Percentiles rank a stretch among this genome's conserved stretches.
Conservation (phyloP, 2,888 invertebrate genomes). For the Lasioglossum malachurum region DNA sequence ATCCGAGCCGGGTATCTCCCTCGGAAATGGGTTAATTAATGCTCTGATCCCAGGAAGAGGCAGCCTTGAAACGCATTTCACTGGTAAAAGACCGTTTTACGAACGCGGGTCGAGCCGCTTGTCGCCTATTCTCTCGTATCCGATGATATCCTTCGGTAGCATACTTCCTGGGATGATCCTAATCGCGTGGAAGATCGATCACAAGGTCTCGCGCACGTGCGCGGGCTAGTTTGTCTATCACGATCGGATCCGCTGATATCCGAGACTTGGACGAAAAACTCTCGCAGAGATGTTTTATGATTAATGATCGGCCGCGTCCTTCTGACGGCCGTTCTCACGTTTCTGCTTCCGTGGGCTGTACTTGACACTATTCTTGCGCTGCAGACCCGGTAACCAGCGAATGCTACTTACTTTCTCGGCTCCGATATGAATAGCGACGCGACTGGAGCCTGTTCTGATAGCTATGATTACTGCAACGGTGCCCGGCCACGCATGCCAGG, state of each 20-base stretch:
- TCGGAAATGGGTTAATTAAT: constrained; percentile 64
- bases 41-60: constrained; percentile 10
- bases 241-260: constrained; percentile 48
- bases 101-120: constrained; percentile 6
- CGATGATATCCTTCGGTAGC: constrained; percentile 26
- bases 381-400: background rate
- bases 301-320: constrained; percentile 62
- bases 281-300: constrained; percentile 60
- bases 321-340: constrained; percentile 57
- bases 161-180: constrained; percentile 52
- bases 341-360: constrained; percentile 50
- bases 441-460: background rate
- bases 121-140: constrained; percentile 1
- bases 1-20: constrained; percentile 33
- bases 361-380: constrained; percentile 17
- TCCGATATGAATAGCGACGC: constrained; percentile 5
- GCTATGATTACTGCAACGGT: constrained; percentile 1
- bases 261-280: constrained; percentile 35
- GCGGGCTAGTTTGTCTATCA: background rate
- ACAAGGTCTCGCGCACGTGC: constrained; percentile 23
- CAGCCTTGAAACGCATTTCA: constrained; percentile 41
- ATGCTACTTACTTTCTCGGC: constrained; percentile 10
- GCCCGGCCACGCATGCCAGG: background rate
- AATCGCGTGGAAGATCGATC: constrained; percentile 44
- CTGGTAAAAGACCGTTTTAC: constrained; percentile 10